A percentile compares a stretch with the other conserved stretches of the same genome.
Evolutionary conservation across 2,888 invertebrate genomes (phyloP).

Genomic region (Macaria notata): DNA sequence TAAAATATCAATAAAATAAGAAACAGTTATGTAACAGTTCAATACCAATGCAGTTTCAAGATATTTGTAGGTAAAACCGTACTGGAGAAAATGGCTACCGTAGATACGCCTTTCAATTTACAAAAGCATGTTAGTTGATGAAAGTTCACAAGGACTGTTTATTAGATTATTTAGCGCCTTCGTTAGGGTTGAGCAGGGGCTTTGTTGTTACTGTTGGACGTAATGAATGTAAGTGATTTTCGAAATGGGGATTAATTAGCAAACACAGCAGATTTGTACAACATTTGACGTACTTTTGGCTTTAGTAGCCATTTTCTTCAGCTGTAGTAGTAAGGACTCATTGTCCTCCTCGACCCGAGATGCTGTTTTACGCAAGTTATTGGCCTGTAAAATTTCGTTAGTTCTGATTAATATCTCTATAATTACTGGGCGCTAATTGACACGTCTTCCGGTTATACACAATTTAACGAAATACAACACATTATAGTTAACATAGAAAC

Average conservation of each 20-base stretch:
- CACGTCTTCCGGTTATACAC: conserved; percentile 34
- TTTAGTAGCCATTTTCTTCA: conserved; percentile 97
- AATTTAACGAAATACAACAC: conserved; percentile 45
- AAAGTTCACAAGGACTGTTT: conserved; percentile 24
- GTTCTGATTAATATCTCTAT: conserved; percentile 49
- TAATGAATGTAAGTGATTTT: conserved; percentile 32
- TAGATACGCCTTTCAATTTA: conserved; percentile 60
- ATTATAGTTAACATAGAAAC: conserved; percentile 40
- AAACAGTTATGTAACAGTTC: conserved; percentile 34
- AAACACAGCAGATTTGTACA: conserved; percentile 64
- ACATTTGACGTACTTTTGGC: conserved; percentile 87
- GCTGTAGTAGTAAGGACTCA: conserved; percentile 96
- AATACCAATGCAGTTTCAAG: conserved; percentile 45
- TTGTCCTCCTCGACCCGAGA: conserved; percentile 98
- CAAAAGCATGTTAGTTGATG: conserved; percentile 69
- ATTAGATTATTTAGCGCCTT: conserved; percentile 14
- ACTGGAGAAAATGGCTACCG: conserved; percentile 83
- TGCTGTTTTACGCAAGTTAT: conserved; percentile 93
- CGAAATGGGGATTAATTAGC: conserved; percentile 48
- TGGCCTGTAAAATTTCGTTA: conserved; percentile 86
- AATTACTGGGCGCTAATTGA: conserved; percentile 22
- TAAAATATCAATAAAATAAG: conserved; percentile 14
- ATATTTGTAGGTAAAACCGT: conserved; percentile 35
- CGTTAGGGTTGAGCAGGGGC: conserved; percentile 23
- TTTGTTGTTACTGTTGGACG: conserved; percentile 34